These are phyloP conservation scores for Pegoplata infirma DNA, from an alignment of 2,888 invertebrate genomes.

Conservation along the genomic window DNA sequence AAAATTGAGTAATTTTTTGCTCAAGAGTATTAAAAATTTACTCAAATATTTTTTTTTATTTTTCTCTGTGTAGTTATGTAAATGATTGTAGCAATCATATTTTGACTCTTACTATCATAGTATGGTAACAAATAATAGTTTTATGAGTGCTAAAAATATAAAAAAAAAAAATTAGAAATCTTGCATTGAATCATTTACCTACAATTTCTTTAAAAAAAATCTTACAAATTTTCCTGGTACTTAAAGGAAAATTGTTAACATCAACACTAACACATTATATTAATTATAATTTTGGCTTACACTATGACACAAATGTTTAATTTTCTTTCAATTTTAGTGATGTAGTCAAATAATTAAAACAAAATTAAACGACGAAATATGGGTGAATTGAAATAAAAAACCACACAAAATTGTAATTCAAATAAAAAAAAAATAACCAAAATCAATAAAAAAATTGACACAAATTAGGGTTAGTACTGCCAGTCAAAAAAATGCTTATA, in stretches of 20 bases:
- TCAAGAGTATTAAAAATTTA: too few species aligned
- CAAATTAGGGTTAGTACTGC: conserved; percentile 58
- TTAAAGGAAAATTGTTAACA: too few species aligned
- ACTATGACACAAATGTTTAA: conserved; percentile 47
- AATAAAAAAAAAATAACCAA: conserved; percentile 17
- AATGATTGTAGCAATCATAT: too few species aligned
- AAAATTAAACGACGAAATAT: conserved; percentile 23
- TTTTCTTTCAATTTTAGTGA: conserved; percentile 62
- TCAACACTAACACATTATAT: not conserved
- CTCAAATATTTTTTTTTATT: too few species aligned
- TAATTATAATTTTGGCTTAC: conserved; percentile 43
- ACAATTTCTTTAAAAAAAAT: not conserved
- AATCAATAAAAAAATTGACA: conserved; percentile 31
- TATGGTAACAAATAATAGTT: too few species aligned
- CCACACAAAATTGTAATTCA: conserved; percentile 42
- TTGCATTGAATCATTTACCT: not conserved
- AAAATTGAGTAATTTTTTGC: too few species aligned
- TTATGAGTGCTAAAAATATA: too few species aligned
- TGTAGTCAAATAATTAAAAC: conserved; percentile 44
- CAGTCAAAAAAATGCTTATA: conserved; percentile 51
- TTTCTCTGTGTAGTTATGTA: too few species aligned
- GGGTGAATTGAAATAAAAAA: conserved; percentile 57
- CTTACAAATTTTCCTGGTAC: not conserved
- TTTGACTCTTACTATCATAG: too few species aligned
- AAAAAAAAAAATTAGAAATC: not conserved